A percentile compares a stretch with the other conserved stretches of the same genome.
These are phyloP conservation scores for Drosophila melanogaster DNA, from an alignment of 1,140 invertebrate genomes.

Conservation along the genomic window DNA sequence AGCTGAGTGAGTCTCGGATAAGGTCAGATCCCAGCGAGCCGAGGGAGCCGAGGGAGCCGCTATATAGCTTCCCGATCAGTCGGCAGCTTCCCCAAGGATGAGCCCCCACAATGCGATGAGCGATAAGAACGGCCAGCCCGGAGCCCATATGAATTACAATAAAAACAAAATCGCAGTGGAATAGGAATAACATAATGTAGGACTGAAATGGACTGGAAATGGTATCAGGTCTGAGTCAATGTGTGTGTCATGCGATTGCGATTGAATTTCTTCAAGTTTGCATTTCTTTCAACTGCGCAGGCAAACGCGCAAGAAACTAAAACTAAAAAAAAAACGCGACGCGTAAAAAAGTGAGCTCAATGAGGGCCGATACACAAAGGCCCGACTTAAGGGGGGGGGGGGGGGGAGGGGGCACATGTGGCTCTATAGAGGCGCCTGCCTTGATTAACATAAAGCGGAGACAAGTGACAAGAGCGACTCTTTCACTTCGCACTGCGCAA, in stretches of 20 bases:
- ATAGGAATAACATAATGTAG: conserved; percentile 14
- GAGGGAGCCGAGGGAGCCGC: neutral
- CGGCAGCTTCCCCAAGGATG: conserved; percentile 21
- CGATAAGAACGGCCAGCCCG: conserved; percentile 13
- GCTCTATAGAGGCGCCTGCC: conserved; percentile 31
- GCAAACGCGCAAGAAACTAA: conserved; percentile 34
- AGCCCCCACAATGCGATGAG: conserved; percentile 27
- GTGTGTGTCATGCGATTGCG: conserved; percentile 63
- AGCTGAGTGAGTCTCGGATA: conserved; percentile 51
- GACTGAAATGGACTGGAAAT: conserved; percentile 9
- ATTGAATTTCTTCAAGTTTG: conserved; percentile 70
- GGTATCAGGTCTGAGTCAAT: conserved; percentile 23
- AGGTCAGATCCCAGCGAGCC: conserved; percentile 35
- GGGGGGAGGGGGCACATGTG: neutral
- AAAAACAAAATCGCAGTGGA: conserved; percentile 17
- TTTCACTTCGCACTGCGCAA: conserved; percentile 65
- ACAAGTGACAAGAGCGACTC: conserved; percentile 41
- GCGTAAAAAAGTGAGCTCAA: conserved; percentile 23
- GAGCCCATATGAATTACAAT: conserved; percentile 24
- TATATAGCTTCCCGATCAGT: conserved; percentile 22
- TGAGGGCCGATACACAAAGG: conserved; percentile 60
- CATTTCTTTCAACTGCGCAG: conserved; percentile 77
- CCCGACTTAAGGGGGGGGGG: conserved; percentile 30
- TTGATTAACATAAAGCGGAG: conserved; percentile 70
- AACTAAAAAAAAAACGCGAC: conserved; percentile 35